These are phyloP conservation scores for Notamacropus eugenii DNA, from an alignment of 2,797 vertebrate species.

Conservation along the genomic window DNA sequence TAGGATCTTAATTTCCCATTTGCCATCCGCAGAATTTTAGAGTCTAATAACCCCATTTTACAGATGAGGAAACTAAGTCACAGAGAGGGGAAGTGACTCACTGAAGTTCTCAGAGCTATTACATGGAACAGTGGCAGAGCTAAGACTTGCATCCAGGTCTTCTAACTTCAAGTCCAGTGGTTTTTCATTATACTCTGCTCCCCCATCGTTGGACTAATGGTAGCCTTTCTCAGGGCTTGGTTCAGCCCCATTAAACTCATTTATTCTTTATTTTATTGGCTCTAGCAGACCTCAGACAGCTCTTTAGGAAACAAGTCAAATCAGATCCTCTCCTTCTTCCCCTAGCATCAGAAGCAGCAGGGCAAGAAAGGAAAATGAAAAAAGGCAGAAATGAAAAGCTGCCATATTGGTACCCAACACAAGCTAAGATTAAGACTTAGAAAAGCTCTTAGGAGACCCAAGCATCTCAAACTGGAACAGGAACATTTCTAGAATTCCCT, in stretches of 20 bases:
- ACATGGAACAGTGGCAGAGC: background rate
- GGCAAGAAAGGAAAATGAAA: background rate
- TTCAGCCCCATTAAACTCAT: background rate
- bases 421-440: background rate
- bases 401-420: background rate
- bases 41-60: background rate
- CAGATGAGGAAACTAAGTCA: background rate
- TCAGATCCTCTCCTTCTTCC: background rate
- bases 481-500: background rate
- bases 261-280: background rate
- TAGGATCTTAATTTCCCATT: background rate
- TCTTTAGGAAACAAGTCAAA: conserved; percentile 9
- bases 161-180: background rate
- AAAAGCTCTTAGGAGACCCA: background rate
- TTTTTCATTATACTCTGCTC: background rate
- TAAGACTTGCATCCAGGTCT: background rate
- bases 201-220: background rate
- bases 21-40: background rate
- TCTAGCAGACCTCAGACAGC: background rate
- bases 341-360: conserved; percentile 1
- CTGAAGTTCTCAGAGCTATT: background rate
- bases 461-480: background rate
- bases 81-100: background rate
- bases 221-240: background rate
- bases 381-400: background rate